Percentiles rank a stretch among this genome's conserved stretches.
Conservation (phyloP, 2,888 invertebrate species). For the Aphodius granarius region DNA sequence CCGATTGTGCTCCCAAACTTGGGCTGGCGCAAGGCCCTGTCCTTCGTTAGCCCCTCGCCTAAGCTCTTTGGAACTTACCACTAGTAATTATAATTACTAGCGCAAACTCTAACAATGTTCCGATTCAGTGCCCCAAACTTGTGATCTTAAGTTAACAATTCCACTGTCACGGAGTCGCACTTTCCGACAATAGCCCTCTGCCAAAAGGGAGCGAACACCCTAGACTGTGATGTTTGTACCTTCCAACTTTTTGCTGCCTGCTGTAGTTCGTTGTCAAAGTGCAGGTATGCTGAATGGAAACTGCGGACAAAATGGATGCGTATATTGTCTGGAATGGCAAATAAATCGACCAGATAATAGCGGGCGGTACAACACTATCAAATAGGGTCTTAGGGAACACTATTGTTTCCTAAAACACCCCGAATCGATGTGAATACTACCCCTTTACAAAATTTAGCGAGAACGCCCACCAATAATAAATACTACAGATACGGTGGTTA, state of each 20-base stretch:
- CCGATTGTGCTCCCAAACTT: conserved; percentile 31
- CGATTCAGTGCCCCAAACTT: conserved; percentile 26
- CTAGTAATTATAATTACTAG: conserved; percentile 46
- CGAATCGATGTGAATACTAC: background rate
- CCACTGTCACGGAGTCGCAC: conserved; percentile 11
- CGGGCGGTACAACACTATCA: background rate
- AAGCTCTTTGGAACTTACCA: conserved; percentile 35
- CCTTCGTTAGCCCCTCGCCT: background rate
- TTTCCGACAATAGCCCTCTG: conserved; percentile 11
- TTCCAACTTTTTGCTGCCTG: no score
- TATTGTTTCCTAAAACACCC: background rate
- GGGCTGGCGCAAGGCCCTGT: conserved; percentile 24
- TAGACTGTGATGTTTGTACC: no score
- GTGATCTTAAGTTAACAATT: conserved; percentile 29
- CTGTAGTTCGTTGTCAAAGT: no score
- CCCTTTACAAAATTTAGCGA: background rate
- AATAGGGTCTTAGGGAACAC: background rate
- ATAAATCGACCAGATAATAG: background rate
- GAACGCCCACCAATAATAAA: background rate
- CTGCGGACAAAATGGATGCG: no score
- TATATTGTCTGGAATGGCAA: background rate
- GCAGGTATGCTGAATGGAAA: no score
- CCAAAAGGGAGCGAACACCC: no score
- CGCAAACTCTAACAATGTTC: conserved; percentile 36
- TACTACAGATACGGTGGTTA: background rate